Percentiles rank a stretch among this genome's conserved stretches.
phyloP scores from a whole-genome alignment of 2,797 vertebrate species.

The Pseudochirops corinnae region DNA sequence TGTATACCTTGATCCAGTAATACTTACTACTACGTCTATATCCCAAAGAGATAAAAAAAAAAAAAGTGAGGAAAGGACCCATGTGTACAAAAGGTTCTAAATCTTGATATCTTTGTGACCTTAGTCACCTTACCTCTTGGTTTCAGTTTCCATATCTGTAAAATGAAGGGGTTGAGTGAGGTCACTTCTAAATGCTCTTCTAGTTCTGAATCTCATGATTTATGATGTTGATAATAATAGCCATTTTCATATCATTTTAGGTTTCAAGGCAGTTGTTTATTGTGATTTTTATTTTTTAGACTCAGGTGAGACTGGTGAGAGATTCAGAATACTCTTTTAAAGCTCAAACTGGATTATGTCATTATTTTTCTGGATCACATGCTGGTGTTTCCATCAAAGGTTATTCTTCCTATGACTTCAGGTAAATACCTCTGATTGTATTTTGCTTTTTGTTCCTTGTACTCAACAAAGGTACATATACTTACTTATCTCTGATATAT shows the following conservation, averaged over 20 bases:
- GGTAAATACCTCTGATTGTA: slow-evolving; percentile 83
- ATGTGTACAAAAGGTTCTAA: not conserved
- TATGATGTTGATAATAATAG: not conserved
- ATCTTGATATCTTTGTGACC: not conserved
- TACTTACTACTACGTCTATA: no score
- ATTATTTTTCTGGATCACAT: slow-evolving; percentile 87
- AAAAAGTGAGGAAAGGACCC: no score
- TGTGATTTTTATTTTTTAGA: slow-evolving; percentile 83
- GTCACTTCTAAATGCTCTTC: not conserved
- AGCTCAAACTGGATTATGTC: slow-evolving; percentile 89
- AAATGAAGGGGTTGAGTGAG: not conserved
- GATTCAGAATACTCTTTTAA: slow-evolving; percentile 91
- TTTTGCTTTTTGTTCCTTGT: not conserved
- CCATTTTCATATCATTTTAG: not conserved
- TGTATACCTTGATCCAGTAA: no score
- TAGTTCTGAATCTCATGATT: not conserved
- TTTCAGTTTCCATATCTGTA: not conserved
- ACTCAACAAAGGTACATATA: not conserved
- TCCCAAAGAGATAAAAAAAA: no score
- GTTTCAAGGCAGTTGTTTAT: not conserved
- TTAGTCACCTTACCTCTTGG: not conserved
- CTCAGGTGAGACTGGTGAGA: slow-evolving; percentile 89
- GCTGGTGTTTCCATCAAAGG: slow-evolving; percentile 88
- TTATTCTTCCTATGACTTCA: slow-evolving; percentile 89
- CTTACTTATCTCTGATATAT: not conserved